A percentile compares a stretch with the other conserved stretches of the same genome.
phyloP scores from a whole-genome alignment of 1,140 invertebrate genomes.

The Bombus superbus region DNA sequence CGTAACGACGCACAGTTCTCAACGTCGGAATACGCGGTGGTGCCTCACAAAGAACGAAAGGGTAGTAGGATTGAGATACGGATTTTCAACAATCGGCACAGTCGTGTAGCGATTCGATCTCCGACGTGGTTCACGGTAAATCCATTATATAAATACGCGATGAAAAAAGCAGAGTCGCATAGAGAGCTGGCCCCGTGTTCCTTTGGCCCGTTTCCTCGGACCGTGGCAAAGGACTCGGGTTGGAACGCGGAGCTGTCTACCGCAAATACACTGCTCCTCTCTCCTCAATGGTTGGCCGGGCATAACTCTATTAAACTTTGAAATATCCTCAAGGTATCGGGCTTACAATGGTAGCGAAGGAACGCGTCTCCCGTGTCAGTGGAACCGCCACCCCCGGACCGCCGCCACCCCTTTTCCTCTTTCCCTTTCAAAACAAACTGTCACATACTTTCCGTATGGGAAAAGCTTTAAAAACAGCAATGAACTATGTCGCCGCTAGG shows the following conservation, averaged over 20 bases:
- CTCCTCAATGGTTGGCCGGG: neutral
- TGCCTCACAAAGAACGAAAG: neutral
- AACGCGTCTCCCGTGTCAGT: constrained; percentile 61
- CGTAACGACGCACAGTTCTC: neutral
- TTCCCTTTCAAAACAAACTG: constrained; percentile 56
- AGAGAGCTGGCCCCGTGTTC: neutral
- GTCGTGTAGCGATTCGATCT: constrained; percentile 5
- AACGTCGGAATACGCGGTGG: no score
- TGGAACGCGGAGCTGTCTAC: constrained; percentile 17
- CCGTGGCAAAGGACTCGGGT: neutral
- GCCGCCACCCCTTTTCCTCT: constrained; percentile 18
- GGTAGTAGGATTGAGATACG: constrained; percentile 15
- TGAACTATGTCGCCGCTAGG: constrained; percentile 57
- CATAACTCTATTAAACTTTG: constrained; percentile 70
- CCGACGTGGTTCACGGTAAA: neutral
- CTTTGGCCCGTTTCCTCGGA: neutral
- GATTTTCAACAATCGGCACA: constrained; percentile 5
- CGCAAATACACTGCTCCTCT: constrained; percentile 41
- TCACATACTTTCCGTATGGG: constrained; percentile 62
- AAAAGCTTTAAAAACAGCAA: constrained; percentile 66
- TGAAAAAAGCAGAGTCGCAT: neutral
- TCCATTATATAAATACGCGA: constrained; percentile 39
- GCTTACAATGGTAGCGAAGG: constrained; percentile 56
- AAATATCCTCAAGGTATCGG: constrained; percentile 63
- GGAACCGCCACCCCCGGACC: constrained; percentile 28